A percentile compares a stretch with the other conserved stretches of the same genome.
phyloP scores from a whole-genome alignment of 2,797 vertebrate species.

The Chaenodraco wilsoni region DNA sequence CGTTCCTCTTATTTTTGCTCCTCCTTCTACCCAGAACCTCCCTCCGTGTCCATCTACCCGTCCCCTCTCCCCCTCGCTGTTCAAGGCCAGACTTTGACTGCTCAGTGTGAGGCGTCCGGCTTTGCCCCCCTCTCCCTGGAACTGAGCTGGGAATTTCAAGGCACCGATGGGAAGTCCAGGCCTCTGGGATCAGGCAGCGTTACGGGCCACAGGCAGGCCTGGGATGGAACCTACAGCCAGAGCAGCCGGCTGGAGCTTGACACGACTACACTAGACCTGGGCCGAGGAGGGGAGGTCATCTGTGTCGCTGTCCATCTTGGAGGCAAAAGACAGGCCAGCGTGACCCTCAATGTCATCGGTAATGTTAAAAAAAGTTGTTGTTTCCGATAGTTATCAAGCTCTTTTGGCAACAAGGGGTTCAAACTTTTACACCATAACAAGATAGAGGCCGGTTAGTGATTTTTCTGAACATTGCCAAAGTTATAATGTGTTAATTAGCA shows the following conservation, averaged over 20 bases:
- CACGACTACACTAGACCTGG: conserved; percentile 67
- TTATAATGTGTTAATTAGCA: neutral
- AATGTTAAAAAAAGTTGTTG: conserved; percentile 21
- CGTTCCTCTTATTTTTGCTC: neutral
- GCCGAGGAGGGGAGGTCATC: conserved; percentile 77
- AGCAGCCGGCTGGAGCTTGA: conserved; percentile 75
- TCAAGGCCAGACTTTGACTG: conserved; percentile 73
- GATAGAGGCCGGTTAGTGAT: neutral
- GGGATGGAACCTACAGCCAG: conserved; percentile 86
- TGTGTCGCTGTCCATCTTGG: conserved; percentile 83
- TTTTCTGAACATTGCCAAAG: neutral
- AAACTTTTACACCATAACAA: neutral
- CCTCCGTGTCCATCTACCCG: conserved; percentile 83
- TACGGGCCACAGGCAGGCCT: conserved; percentile 81
- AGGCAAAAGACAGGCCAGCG: conserved; percentile 61
- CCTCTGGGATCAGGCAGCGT: conserved; percentile 71
- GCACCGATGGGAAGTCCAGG: conserved; percentile 56
- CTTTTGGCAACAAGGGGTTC: neutral
- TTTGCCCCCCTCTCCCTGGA: conserved; percentile 85
- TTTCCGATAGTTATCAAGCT: neutral
- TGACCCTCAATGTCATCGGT: conserved; percentile 84
- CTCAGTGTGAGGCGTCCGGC: conserved; percentile 85
- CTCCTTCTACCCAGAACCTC: conserved; percentile 76
- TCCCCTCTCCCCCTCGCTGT: conserved; percentile 78
- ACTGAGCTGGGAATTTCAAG: conserved; percentile 83